Percentiles rank a stretch among this genome's conserved stretches.
phyloP scores from a whole-genome alignment of 2,797 vertebrate genomes.

The Fistularia commersonii region DNA sequence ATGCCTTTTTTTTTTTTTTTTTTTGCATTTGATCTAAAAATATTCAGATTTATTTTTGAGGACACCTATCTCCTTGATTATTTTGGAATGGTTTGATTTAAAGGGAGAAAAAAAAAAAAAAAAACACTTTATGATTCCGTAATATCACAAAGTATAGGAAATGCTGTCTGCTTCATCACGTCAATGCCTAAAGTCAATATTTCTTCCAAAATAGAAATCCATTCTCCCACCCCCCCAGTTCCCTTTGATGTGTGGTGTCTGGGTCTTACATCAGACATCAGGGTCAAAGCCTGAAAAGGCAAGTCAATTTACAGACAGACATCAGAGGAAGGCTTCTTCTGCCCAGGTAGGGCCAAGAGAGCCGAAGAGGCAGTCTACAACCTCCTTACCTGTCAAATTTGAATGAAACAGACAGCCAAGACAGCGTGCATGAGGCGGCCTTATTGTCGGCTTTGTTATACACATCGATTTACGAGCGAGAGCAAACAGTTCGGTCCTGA shows the following conservation, averaged over 20 bases:
- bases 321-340: constrained; percentile 65
- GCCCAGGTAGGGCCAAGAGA: constrained; percentile 60
- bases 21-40: too few relatives aligned
- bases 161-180: constrained; percentile 70
- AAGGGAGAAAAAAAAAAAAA: constrained; percentile 15
- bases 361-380: constrained; percentile 28
- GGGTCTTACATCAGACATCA: constrained; percentile 80
- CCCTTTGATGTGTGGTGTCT: constrained; percentile 80
- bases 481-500: constrained; percentile 49
- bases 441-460: constrained; percentile 57
- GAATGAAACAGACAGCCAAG: constrained; percentile 62
- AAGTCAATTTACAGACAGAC: constrained; percentile 77
- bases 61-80: background rate
- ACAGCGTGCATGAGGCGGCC: constrained; percentile 50
- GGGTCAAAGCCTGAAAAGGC: constrained; percentile 79
- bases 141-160: constrained; percentile 60
- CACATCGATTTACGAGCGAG: constrained; percentile 55
- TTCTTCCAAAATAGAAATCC: constrained; percentile 77
- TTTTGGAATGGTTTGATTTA: constrained; percentile 31
- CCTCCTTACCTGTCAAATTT: constrained; percentile 61
- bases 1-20: background rate
- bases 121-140: constrained; percentile 44
- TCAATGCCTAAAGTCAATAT: constrained; percentile 74
- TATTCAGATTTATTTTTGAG: too few relatives aligned
- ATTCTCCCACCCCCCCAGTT: constrained; percentile 58